Evolutionary conservation across 2,888 invertebrate species (phyloP), one percentile per base, ranked within the genome.

Genomic region (Netelia fuscicornis): DNA sequence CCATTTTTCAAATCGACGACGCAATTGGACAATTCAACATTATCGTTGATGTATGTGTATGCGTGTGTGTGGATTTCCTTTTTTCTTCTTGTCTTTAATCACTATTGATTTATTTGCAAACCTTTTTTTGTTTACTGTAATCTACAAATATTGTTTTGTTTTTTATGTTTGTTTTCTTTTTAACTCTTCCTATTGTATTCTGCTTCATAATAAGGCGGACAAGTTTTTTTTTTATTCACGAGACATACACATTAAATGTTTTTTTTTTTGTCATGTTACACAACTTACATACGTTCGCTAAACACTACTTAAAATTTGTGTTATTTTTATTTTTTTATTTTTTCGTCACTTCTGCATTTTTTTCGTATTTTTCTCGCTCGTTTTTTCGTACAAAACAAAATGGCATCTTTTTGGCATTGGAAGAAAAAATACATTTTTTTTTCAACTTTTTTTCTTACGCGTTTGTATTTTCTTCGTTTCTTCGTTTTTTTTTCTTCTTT

Each of bases 321-420:
- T 80, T 74, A 78, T 81, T 82, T 30, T 77, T 68, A 60, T 81
- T 76, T 76, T 74, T 82, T 72, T 56, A 25, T 70, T 67, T 83
- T 78, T 84, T 76, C 74, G 83, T 86, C 77, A 25, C 68, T 84
- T 65, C 72, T 71, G 81, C 81, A 71, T 88, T 89, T 90, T 92
- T 91, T 88, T 90, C 81, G 86, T 84, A 82, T 83, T 92, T 91
- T 91, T 91, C 90, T 86, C 78, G 84, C 89, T 82, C 83, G 83
- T 87, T 87, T 92, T 91, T 93, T 92, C 90, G 89, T 93, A 93
- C 85, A 92, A 92, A 92, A 93, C 92, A 93, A 93, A 93, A 93
- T 92, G 92, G 90, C 91, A 92, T 93, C 91, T 91, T 93, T 93
- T 93, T 93, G 93, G 93, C 93, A 93, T 93, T 92, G 92, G 93